phyloP scores from a whole-genome alignment of 2,888 invertebrate genomes.

The Hyppa rectilinea region DNA sequence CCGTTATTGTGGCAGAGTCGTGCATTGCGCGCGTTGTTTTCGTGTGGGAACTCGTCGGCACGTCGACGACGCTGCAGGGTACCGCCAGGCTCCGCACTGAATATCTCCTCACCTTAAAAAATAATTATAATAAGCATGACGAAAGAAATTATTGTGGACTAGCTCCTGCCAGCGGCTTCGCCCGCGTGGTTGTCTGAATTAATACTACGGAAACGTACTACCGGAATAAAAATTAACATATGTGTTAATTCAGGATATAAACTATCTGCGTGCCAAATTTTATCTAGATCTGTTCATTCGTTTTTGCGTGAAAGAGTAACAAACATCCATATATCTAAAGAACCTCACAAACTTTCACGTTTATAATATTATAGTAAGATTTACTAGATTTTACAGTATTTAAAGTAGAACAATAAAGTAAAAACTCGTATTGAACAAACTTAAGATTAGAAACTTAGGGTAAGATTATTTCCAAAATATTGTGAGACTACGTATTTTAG shows the following conservation, averaged over 20 bases:
- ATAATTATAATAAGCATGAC: not conserved
- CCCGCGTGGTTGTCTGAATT: too few species aligned
- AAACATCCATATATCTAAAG: too few species aligned
- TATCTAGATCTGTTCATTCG: too few species aligned
- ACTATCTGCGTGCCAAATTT: too few species aligned
- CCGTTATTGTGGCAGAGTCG: conserved; percentile 85
- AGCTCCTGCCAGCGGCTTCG: too few species aligned
- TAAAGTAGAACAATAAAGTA: not conserved
- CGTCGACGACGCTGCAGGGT: conserved; percentile 83
- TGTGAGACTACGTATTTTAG: not conserved
- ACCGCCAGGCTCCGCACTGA: conserved; percentile 79
- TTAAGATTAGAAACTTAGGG: too few species aligned
- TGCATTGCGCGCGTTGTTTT: conserved; percentile 80
- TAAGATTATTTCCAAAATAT: not conserved
- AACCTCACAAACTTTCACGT: too few species aligned
- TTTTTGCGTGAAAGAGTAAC: too few species aligned
- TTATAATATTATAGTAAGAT: too few species aligned
- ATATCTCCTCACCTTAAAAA: conserved; percentile 85
- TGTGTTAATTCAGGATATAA: too few species aligned
- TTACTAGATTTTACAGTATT: not conserved
- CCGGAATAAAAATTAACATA: too few species aligned
- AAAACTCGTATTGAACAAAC: not conserved
- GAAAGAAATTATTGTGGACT: not conserved
- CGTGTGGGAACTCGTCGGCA: conserved; percentile 84
- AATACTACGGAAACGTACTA: too few species aligned